phyloP scores from a whole-genome alignment of 2,888 invertebrate species.

The Ormyrus thymus region DNA sequence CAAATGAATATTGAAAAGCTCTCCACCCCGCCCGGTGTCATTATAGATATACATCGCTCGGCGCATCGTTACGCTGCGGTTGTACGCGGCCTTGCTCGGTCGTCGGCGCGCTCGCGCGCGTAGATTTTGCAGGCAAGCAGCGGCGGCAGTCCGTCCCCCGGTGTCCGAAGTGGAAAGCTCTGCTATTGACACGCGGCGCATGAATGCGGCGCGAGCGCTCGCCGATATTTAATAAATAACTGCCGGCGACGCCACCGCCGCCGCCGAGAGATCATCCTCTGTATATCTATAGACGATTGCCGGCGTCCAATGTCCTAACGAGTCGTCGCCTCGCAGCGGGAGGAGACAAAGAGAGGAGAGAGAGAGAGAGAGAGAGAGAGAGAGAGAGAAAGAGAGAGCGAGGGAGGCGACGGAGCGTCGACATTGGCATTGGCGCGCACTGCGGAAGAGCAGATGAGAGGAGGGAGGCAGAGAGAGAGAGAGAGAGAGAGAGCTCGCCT shows the following conservation, averaged over 20 bases:
- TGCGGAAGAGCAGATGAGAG: not conserved
- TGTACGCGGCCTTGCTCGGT: not conserved
- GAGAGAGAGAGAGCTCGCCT: not conserved
- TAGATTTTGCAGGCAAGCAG: too few species aligned
- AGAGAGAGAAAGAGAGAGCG: not conserved
- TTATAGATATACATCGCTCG: constrained; percentile 28
- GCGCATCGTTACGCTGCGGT: constrained; percentile 35
- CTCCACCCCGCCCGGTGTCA: constrained; percentile 1
- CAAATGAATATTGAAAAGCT: constrained; percentile 54
- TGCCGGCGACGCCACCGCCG: not conserved
- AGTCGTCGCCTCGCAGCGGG: not conserved
- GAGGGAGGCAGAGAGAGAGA: not conserved
- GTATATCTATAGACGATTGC: not conserved
- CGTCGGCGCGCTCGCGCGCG: not conserved
- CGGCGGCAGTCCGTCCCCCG: constrained; percentile 50
- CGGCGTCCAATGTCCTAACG: constrained; percentile 18
- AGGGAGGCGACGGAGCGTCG: constrained; percentile 22
- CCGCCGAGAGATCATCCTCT: not conserved
- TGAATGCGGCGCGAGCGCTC: constrained; percentile 1
- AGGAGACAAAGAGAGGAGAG: constrained; percentile 19
- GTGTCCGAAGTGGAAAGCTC: constrained; percentile 67
- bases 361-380: not conserved
- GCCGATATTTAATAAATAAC: constrained; percentile 48
- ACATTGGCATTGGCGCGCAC: constrained; percentile 17
- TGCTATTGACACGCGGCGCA: constrained; percentile 70